These are phyloP conservation scores for Phortica okadai DNA, from an alignment of 2,888 invertebrate species.

Conservation along the genomic window DNA sequence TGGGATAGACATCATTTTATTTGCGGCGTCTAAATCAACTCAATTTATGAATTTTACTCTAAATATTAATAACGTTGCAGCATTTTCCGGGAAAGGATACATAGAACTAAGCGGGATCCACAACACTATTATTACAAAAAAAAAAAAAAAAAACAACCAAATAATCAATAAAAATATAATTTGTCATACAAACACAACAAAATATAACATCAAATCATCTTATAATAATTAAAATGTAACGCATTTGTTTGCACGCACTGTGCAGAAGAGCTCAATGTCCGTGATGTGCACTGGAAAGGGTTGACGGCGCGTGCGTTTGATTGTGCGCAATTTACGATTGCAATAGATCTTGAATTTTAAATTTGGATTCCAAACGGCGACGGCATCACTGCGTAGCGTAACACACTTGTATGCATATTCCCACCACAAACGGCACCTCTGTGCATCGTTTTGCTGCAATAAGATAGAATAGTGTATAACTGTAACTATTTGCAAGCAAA, in stretches of 20 bases:
- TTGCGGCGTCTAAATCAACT: slow-evolving; percentile 77
- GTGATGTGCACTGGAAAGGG: slow-evolving; percentile 59
- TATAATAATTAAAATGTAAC: slow-evolving; percentile 4
- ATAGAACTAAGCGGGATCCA: too few relatives aligned
- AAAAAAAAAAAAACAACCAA: slow-evolving; percentile 1
- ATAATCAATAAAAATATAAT: slow-evolving; percentile 14
- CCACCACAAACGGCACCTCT: slow-evolving; percentile 63
- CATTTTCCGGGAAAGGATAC: too few relatives aligned
- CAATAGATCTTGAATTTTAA: slow-evolving; percentile 60
- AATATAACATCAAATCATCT: slow-evolving; percentile 4
- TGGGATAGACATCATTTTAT: slow-evolving; percentile 93
- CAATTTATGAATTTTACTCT: too few relatives aligned
- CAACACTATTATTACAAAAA: too few relatives aligned
- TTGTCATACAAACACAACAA: slow-evolving; percentile 11
- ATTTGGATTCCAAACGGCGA: slow-evolving; percentile 59
- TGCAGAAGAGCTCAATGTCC: slow-evolving; percentile 60
- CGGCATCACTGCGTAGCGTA: slow-evolving; percentile 46
- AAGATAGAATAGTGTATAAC: slow-evolving; percentile 23
- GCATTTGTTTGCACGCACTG: slow-evolving; percentile 41
- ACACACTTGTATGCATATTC: slow-evolving; percentile 65
- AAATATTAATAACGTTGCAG: too few relatives aligned
- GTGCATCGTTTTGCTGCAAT: slow-evolving; percentile 44
- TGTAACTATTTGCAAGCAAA: slow-evolving; percentile 25
- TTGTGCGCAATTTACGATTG: slow-evolving; percentile 60
- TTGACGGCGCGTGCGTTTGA: slow-evolving; percentile 53